Evolutionary conservation across 2,113 vertebrate genomes (phyloP), one percentile per base, ranked within the genome.

Genomic region (Mugil cephalus): DNA sequence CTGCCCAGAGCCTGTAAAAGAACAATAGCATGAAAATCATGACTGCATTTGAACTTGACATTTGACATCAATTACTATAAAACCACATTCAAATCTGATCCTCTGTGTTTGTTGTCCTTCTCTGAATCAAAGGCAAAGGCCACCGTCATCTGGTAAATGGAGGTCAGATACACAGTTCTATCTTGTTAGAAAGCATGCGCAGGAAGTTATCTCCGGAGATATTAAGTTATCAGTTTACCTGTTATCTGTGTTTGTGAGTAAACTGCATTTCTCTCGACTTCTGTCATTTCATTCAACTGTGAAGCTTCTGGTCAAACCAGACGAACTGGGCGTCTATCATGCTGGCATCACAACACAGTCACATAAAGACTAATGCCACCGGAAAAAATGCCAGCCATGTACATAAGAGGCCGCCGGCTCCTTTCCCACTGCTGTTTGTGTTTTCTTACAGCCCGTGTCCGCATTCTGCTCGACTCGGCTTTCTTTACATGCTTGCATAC

Each of bases 1-100:
- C 90, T 92, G 77, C 97, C 96, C 73, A 94, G 90, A 64, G 95
- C 95, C 97, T 98, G 85, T 50, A 89, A 76, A 53, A 55, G 19
- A 64, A 53, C 0, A 58, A 35, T 8, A 61, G 4, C 5, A 36
- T 30, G 24, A 55, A 52, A 68, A 15, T 7, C n/a, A 43, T 0
- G 12, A 7, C 69, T 60, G 45, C 8, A 4, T 10, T 4, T 12
- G 7, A 7, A 38, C 6, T 17, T 48, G 0, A 30, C 19, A 39
- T 12, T 11, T n/a, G 15, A 6, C 1, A 38, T 5, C 24, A 30
- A 30, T 30, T 30, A 30, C 24, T 54, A 15, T 4, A 11, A 10
- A 17, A 15, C 8, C 1, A 46, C 17, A 8, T 10, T 7, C n/a
- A 30, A 30, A 30, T 30, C 24, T 30, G 5, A 2, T 30, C 24